phyloP scores from a whole-genome alignment of 2,113 vertebrate genomes.

The Nycticryphes semicollaris region DNA sequence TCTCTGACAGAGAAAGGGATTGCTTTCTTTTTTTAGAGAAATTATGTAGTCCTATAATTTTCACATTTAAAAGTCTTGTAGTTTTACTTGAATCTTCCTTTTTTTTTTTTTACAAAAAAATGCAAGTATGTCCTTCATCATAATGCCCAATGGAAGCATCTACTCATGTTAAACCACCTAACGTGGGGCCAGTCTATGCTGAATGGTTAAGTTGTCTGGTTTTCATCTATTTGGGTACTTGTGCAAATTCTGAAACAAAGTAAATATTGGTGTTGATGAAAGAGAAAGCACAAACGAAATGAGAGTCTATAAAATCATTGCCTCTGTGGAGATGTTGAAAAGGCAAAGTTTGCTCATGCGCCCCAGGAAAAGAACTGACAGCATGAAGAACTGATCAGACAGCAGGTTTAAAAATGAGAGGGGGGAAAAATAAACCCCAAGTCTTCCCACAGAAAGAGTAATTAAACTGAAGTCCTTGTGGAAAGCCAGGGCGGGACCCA shows the following conservation, averaged over 20 bases:
- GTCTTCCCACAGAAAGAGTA: neutral
- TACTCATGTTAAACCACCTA: neutral
- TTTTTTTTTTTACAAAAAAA: neutral
- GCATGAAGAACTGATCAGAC: neutral
- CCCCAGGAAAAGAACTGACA: neutral
- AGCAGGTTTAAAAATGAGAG: neutral
- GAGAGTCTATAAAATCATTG: neutral
- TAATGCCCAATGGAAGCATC: neutral
- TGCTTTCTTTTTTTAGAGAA: neutral
- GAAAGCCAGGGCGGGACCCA: neutral
- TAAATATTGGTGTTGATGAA: neutral
- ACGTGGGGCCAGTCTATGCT: neutral
- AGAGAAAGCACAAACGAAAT: neutral
- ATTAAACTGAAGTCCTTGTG: neutral
- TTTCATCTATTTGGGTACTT: neutral
- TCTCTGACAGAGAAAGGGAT: neutral
- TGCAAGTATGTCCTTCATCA: neutral
- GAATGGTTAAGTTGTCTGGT: neutral
- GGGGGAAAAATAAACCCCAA: neutral
- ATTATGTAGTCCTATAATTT: neutral
- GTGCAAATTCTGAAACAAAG: neutral
- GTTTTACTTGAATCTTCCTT: neutral
- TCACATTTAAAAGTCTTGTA: neutral
- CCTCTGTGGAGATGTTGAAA: neutral
- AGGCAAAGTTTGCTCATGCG: neutral